Evolutionary conservation across 2,888 invertebrate genomes (phyloP).

Genomic region (Pterostichus madidus): DNA sequence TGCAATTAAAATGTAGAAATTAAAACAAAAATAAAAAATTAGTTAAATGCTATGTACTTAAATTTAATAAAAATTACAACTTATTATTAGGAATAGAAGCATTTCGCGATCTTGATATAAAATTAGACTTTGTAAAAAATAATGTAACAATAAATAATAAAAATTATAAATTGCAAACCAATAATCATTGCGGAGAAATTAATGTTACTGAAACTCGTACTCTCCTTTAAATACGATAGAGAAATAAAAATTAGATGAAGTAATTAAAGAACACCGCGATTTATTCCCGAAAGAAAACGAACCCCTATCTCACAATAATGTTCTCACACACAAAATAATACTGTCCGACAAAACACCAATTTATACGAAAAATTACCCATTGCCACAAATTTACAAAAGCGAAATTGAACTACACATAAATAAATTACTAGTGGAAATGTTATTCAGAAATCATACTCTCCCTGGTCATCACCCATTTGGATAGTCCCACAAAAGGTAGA

Average conservation of each 20-base stretch:
- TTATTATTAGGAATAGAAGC: neutral
- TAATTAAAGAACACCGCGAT: slow-evolving; percentile 6
- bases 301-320: too few species aligned
- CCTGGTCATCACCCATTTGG: neutral
- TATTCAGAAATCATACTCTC: slow-evolving; percentile 30
- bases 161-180: neutral
- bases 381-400: slow-evolving; percentile 17
- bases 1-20: too few species aligned
- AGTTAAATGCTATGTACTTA: too few species aligned
- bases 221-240: neutral
- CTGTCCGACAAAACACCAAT: slow-evolving; percentile 16
- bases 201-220: neutral
- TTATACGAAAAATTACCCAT: slow-evolving; percentile 26
- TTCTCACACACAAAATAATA: neutral
- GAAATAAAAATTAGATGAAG: slow-evolving; percentile 15
- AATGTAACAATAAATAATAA: slow-evolving; percentile 7
- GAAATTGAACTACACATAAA: slow-evolving; percentile 36
- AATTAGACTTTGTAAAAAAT: slow-evolving; percentile 13
- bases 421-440: slow-evolving; percentile 29
- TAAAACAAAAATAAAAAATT: too few species aligned
- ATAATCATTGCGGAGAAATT: neutral
- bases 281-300: slow-evolving; percentile 23
- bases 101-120: neutral
- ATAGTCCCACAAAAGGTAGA: slow-evolving; percentile 24
- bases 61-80: slow-evolving; percentile 41